These are phyloP conservation scores for Anoplopoma fimbria DNA, from an alignment of 2,113 vertebrate genomes.

Conservation along the genomic window DNA sequence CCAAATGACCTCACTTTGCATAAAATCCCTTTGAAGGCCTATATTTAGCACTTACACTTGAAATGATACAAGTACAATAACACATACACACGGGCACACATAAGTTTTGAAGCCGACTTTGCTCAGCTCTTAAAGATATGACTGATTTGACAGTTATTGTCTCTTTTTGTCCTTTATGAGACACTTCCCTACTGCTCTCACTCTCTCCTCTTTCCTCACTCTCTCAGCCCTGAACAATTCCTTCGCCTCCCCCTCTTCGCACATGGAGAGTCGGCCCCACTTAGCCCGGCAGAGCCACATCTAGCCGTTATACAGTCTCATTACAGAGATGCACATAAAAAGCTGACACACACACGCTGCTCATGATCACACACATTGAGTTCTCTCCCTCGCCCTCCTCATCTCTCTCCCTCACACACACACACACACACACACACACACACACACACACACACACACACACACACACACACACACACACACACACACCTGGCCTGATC, in stretches of 20 bases:
- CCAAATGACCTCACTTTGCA: constrained; percentile 26
- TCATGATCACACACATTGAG: constrained; percentile 47
- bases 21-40: constrained; percentile 7
- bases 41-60: not conserved
- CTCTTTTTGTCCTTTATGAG: constrained; percentile 56
- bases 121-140: constrained; percentile 33
- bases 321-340: constrained; percentile 57
- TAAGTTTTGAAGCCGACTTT: constrained; percentile 40
- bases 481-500: constrained; percentile 63
- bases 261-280: constrained; percentile 45
- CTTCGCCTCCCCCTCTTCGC: constrained; percentile 40
- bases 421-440: constrained; percentile 33
- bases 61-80: constrained; percentile 14
- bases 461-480: constrained; percentile 36
- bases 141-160: constrained; percentile 61
- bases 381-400: constrained; percentile 21
- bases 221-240: constrained; percentile 50
- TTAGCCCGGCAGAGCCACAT: constrained; percentile 52
- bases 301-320: constrained; percentile 48
- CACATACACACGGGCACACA: not conserved
- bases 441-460: constrained; percentile 42
- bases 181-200: constrained; percentile 34
- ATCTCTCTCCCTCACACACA: constrained; percentile 13
- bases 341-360: constrained; percentile 25
- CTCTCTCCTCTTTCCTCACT: constrained; percentile 15